Base-by-base conservation (phyloP, 2,888 invertebrate genomes). In the Machimus rusticus region DNA sequence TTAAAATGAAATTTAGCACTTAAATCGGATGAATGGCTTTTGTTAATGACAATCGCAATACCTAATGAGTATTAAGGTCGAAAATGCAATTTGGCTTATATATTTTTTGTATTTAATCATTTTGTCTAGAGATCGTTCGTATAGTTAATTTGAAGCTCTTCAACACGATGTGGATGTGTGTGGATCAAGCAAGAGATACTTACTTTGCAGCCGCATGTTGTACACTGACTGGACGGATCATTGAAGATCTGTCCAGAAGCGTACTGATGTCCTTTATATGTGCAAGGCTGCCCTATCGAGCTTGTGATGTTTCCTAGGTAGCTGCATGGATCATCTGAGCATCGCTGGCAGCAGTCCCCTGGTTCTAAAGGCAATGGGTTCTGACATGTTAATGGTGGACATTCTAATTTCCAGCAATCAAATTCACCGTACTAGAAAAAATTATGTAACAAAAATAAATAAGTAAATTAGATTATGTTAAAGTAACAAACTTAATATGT, bases 321-420 rank as follows among this genome's bases (percentile, higher is more conserved):
- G n/a, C 91, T 91, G 89, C 93, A 93, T 39, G 92, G 92, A 93
- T 96, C 95, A 92, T 95, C 95, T 91, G 95, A 94, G 92, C 95
- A 96, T 87, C 95, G 94, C 51, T 94, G 95, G 92, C 95, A 96
- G 93, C 96, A 97, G 93, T 95, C 96, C 5, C 95, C 95, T 14
- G 94, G 94, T 88, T 94, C 93, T 85, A 89, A 86, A 89, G 94
- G 94, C 74, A 95, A 93, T 4, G 95, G 95, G 90, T 95, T 94
- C 88, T 94, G 93, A 91, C 96, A 96, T 86, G 94, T 93, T 86
- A 95, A 93, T 81, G 95, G 95, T 90, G 96, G 97, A 93, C 98
- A 98, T 92, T 96, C 96, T 92, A 97, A 94, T 91, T 96, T 96
- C 96, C 97, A 97, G 92, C 98, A 98, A 94, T 97, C 97, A 90